Conservation (phyloP, 2,113 vertebrate genomes). For the Elanoides forficatus region DNA sequence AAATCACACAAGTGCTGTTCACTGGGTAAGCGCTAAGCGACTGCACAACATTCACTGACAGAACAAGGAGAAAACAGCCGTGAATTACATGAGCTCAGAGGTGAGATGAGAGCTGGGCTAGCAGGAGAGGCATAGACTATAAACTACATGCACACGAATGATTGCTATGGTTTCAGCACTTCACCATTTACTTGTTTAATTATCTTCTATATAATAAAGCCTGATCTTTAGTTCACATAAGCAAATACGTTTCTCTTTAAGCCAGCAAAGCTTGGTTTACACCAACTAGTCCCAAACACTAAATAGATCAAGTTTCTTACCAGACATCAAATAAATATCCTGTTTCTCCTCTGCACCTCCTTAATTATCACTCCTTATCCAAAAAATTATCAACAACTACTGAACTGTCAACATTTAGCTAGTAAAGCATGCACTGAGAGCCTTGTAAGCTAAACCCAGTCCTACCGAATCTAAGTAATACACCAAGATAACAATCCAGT, state of each 20-base stretch:
- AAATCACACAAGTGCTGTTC: slow-evolving; percentile 84
- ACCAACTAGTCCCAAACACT: not conserved
- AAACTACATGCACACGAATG: accelerated
- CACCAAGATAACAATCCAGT: not conserved
- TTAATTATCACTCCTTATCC: not conserved
- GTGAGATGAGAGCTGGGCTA: not conserved
- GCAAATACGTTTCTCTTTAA: not conserved
- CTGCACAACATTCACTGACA: slow-evolving; percentile 74
- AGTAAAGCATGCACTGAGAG: not conserved
- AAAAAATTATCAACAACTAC: not conserved
- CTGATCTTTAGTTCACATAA: not conserved
- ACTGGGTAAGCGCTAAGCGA: slow-evolving; percentile 73
- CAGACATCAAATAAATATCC: not conserved
- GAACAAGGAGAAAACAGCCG: not conserved
- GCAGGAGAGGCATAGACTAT: not conserved
- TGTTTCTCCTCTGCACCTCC: not conserved
- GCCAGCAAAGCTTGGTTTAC: not conserved
- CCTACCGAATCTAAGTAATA: not conserved
- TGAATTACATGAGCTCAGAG: not conserved
- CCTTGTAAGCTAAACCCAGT: not conserved
- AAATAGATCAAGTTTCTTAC: not conserved
- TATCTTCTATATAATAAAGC: not conserved
- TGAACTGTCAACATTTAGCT: not conserved
- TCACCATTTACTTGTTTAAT: not conserved
- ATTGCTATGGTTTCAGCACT: not conserved